These are phyloP conservation scores for Anhinga anhinga DNA, from an alignment of 2,113 vertebrate species.

Conservation along the genomic window DNA sequence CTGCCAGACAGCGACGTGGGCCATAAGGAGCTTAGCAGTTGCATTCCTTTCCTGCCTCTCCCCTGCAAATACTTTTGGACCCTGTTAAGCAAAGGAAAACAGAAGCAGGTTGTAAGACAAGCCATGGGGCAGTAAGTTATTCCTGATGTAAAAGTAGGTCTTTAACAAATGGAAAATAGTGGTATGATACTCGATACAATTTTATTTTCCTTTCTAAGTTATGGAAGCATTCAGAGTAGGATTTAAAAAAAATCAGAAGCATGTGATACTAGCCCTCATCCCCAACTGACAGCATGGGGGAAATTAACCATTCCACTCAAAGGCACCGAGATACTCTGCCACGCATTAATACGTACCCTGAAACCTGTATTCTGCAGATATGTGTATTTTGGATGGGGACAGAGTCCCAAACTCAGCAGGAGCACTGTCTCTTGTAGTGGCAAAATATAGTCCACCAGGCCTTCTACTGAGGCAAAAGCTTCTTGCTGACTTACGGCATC, in stretches of 20 bases:
- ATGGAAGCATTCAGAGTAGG: not conserved
- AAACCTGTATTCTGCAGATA: not conserved
- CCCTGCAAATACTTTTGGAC: conserved; percentile 19
- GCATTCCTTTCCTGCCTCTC: conserved; percentile 33
- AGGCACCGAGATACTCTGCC: not conserved
- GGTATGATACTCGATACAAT: not conserved
- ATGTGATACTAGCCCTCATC: not conserved
- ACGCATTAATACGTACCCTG: not conserved
- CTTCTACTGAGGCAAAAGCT: not conserved
- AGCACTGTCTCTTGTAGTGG: not conserved
- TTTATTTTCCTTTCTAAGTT: not conserved
- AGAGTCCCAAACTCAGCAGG: not conserved
- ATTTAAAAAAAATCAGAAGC: not conserved
- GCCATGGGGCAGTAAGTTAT: conserved; percentile 3
- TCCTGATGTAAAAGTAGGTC: not conserved
- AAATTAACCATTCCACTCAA: not conserved
- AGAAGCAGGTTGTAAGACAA: conserved; percentile 27
- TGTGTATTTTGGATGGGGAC: not conserved
- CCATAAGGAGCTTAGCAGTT: conserved; percentile 36
- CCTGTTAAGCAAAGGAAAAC: not conserved
- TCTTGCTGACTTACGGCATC: not conserved
- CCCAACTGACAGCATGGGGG: not conserved
- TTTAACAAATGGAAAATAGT: conserved; percentile 32
- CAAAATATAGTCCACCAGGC: not conserved
- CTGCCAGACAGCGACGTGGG: not conserved